A percentile compares a stretch with the other conserved stretches of the same genome.
Conservation (phyloP, 2,797 vertebrate species). For the Gallinago solitaria region DNA sequence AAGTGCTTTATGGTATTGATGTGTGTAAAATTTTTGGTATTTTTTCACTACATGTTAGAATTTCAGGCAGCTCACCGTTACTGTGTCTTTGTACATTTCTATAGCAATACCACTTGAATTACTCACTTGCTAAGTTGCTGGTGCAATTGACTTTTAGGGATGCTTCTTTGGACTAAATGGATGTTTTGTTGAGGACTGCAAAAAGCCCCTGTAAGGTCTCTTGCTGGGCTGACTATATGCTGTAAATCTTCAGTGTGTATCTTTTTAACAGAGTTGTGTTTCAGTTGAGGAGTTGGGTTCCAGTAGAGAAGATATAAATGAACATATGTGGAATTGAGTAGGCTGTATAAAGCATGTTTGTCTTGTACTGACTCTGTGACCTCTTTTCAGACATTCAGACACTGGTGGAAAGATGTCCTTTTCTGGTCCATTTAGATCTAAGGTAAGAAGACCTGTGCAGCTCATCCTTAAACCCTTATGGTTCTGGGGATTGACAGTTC, state of each 20-base stretch:
- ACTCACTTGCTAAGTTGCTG: not conserved
- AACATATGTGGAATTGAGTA: not conserved
- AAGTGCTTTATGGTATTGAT: not conserved
- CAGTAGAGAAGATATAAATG: not conserved
- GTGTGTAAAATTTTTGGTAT: not conserved
- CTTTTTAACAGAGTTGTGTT: not conserved
- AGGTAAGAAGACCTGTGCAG: slow-evolving; percentile 79
- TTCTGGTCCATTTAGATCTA: slow-evolving; percentile 86
- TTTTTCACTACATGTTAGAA: not conserved
- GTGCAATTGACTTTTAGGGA: not conserved
- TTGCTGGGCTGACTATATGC: not conserved
- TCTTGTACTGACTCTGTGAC: not conserved
- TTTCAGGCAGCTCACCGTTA: not conserved
- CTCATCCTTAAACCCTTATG: not conserved
- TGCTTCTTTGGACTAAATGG: not conserved
- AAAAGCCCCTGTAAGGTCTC: not conserved
- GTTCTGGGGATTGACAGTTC: not conserved
- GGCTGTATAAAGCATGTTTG: rapidly evolving
- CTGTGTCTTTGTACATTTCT: not conserved
- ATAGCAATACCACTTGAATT: not conserved
- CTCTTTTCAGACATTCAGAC: slow-evolving; percentile 83
- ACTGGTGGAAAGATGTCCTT: slow-evolving; percentile 85
- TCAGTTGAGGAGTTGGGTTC: not conserved
- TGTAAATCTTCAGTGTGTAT: not conserved
- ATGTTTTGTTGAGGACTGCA: not conserved